Percentiles rank a stretch among this genome's conserved stretches.
Conservation (phyloP, 2,797 vertebrate genomes). For the Falco naumanni region DNA sequence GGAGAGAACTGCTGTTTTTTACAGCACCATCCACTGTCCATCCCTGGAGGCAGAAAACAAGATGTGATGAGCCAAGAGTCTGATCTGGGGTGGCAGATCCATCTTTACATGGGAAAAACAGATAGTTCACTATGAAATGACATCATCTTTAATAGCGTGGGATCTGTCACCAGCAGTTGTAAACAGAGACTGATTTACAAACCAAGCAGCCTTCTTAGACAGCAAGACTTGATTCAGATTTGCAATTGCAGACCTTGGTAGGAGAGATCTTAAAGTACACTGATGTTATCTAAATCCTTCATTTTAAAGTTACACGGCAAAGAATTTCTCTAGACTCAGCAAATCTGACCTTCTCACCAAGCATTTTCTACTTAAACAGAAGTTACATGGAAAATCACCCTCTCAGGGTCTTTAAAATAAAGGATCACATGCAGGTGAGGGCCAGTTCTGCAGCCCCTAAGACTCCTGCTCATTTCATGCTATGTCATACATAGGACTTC, state of each 20-base stretch:
- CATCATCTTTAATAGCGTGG: conserved; percentile 44
- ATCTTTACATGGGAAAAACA: conserved; percentile 50
- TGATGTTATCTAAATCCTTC: not conserved
- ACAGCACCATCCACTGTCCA: not conserved
- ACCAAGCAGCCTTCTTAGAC: not conserved
- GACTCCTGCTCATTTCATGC: not conserved
- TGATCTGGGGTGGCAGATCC: conserved; percentile 44
- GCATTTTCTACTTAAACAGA: not conserved
- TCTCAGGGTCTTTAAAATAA: not conserved
- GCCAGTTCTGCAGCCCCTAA: not conserved
- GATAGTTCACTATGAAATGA: conserved; percentile 24
- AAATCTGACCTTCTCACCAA: not conserved
- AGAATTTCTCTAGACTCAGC: not conserved
- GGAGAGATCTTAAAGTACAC: not conserved
- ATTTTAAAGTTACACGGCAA: not conserved
- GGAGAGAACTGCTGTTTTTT: not conserved
- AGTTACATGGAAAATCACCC: not conserved
- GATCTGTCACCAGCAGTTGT: conserved; percentile 31
- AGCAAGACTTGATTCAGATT: not conserved
- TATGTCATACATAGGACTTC: not conserved
- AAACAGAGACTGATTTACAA: conserved; percentile 57
- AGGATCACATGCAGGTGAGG: not conserved
- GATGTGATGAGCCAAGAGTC: conserved; percentile 20
- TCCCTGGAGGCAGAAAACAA: conserved; percentile 36
- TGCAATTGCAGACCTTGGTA: not conserved